A percentile compares a stretch with the other conserved stretches of the same genome.
These are phyloP conservation scores for Jacana jacana DNA, from an alignment of 2,113 vertebrate species.

Conservation along the genomic window DNA sequence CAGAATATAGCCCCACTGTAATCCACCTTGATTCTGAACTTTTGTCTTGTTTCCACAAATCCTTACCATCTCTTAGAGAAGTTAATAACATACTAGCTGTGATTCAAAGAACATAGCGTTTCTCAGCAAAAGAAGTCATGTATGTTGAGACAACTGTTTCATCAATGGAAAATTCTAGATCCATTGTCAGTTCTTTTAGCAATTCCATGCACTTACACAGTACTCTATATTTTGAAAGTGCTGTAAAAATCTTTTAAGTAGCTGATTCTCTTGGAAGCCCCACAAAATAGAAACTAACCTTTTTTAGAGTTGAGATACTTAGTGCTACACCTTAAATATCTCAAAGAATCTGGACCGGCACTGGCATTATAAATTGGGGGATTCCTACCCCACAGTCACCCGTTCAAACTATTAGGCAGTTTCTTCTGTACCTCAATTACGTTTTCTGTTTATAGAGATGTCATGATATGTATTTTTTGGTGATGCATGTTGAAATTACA, in stretches of 20 bases:
- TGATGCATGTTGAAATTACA: not conserved
- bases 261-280: not conserved
- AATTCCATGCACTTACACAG: not conserved
- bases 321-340: not conserved
- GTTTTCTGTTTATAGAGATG: not conserved
- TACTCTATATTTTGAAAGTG: not conserved
- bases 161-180: not conserved
- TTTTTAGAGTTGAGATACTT: not conserved
- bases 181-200: not conserved
- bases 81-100: not conserved
- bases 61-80: not conserved
- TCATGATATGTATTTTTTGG: not conserved
- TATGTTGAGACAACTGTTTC: not conserved
- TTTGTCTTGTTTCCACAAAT: not conserved
- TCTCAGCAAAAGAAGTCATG: not conserved
- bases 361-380: not conserved
- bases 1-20: not conserved
- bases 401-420: not conserved
- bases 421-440: not conserved
- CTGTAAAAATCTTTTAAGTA: not conserved
- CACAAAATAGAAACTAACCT: not conserved
- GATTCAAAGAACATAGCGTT: not conserved
- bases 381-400: not conserved
- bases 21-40: not conserved
- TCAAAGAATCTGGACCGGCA: not conserved